These are phyloP conservation scores for Endomychus coccineus DNA, from an alignment of 2,888 invertebrate species.

Conservation along the genomic window DNA sequence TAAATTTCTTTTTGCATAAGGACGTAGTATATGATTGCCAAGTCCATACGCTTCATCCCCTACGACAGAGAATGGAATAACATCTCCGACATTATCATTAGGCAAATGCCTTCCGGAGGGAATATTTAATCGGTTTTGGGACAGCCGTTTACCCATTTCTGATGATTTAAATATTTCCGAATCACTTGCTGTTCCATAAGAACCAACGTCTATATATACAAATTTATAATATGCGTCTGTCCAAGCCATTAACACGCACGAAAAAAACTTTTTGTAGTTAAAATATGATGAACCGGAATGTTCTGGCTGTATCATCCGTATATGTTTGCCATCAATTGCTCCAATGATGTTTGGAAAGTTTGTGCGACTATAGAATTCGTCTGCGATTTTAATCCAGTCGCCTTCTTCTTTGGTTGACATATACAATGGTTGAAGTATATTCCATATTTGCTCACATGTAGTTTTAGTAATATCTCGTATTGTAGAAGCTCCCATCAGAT, in stretches of 20 bases:
- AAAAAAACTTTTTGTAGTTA: slow-evolving; percentile 28
- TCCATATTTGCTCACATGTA: slow-evolving; percentile 29
- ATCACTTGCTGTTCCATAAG: slow-evolving; percentile 27
- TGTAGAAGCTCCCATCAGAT: slow-evolving; percentile 27
- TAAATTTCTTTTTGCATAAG: slow-evolving; percentile 28
- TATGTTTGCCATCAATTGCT: slow-evolving; percentile 30
- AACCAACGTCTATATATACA: slow-evolving; percentile 24
- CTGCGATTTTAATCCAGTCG: slow-evolving; percentile 28
- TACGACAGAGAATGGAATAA: slow-evolving; percentile 27
- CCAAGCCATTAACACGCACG: slow-evolving; percentile 20
- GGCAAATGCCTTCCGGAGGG: slow-evolving; percentile 24
- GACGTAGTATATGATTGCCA: slow-evolving; percentile 27
- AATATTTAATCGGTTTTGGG: slow-evolving; percentile 22
- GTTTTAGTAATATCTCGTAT: slow-evolving; percentile 26
- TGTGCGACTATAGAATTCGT: slow-evolving; percentile 24
- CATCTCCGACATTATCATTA: slow-evolving; percentile 23
- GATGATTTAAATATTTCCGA: slow-evolving; percentile 27
- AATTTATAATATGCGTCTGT: slow-evolving; percentile 22
- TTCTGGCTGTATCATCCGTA: slow-evolving; percentile 25
- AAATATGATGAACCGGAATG: slow-evolving; percentile 25
- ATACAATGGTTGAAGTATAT: slow-evolving; percentile 18
- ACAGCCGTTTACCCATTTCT: slow-evolving; percentile 24
- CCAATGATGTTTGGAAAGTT: slow-evolving; percentile 34
- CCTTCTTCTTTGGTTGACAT: slow-evolving; percentile 17
- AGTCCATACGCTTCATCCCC: slow-evolving; percentile 32